Evolutionary conservation across 2,797 vertebrate species (phyloP).

Genomic region (Sphenodon punctatus): DNA sequence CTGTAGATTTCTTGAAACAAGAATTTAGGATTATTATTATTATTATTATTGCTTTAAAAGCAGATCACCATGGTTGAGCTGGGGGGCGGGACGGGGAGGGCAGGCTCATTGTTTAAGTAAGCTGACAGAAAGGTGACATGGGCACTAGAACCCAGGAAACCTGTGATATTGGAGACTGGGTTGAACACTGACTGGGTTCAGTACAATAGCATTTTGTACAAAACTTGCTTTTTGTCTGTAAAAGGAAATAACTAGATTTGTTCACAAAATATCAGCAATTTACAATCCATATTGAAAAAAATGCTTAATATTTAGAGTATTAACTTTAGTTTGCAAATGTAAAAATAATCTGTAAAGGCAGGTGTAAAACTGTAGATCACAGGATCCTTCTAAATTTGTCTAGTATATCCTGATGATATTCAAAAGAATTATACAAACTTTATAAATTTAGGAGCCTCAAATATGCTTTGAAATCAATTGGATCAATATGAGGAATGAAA

Average conservation of each 20-base stretch:
- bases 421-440: slow-evolving; percentile 13
- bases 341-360: not conserved
- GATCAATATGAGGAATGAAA: slow-evolving; percentile 28
- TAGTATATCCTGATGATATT: not conserved
- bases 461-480: slow-evolving; percentile 43
- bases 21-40: too few species aligned
- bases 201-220: too few species aligned
- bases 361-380: rapidly evolving
- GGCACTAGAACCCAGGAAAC: too few species aligned
- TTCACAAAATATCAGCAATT: not conserved
- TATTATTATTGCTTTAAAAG: too few species aligned
- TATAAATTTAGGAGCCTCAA: not conserved
- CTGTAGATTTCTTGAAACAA: too few species aligned
- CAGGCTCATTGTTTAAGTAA: too few species aligned
- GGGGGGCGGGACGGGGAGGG: too few species aligned
- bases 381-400: not conserved
- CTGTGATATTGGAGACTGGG: too few species aligned
- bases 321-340: not conserved
- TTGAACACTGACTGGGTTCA: too few species aligned
- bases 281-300: not conserved
- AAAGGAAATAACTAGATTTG: not conserved
- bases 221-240: too few species aligned
- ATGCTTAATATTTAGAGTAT: not conserved
- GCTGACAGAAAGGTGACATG: too few species aligned
- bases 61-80: too few species aligned